These are phyloP conservation scores for Drymodes brunneopygia DNA, from an alignment of 2,113 vertebrate genomes.

Conservation along the genomic window DNA sequence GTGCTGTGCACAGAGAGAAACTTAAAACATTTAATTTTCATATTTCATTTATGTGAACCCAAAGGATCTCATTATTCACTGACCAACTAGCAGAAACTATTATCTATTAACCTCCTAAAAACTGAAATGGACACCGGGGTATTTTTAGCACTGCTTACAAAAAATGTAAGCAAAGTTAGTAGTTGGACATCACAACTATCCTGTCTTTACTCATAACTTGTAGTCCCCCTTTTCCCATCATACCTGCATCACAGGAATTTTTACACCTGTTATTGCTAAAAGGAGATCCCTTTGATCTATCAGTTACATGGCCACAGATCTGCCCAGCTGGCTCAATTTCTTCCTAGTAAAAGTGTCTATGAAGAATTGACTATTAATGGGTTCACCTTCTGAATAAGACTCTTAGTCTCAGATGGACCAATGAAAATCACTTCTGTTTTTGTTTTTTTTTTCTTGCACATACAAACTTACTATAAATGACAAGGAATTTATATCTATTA, in stretches of 20 bases:
- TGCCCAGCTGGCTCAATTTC: background rate
- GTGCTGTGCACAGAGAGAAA: background rate
- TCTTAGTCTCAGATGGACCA: background rate
- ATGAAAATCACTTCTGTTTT: background rate
- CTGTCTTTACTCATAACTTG: background rate
- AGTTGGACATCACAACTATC: background rate
- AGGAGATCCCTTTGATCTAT: background rate
- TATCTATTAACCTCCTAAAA: background rate
- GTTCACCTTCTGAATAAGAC: background rate
- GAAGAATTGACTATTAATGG: background rate
- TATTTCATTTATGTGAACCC: background rate
- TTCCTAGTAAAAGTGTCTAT: background rate
- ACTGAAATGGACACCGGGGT: background rate
- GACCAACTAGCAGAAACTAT: background rate
- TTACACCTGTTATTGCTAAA: background rate
- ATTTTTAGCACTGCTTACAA: no score
- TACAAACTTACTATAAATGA: background rate
- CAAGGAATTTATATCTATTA: background rate
- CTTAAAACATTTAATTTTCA: background rate
- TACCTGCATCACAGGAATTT: background rate
- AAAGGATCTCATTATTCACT: background rate
- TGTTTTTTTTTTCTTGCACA: background rate
- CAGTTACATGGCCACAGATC: background rate
- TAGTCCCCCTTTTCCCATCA: background rate
- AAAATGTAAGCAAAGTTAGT: no score